These are phyloP conservation scores for Cantharis lateralis DNA, from an alignment of 2,888 invertebrate species.

Conservation along the genomic window DNA sequence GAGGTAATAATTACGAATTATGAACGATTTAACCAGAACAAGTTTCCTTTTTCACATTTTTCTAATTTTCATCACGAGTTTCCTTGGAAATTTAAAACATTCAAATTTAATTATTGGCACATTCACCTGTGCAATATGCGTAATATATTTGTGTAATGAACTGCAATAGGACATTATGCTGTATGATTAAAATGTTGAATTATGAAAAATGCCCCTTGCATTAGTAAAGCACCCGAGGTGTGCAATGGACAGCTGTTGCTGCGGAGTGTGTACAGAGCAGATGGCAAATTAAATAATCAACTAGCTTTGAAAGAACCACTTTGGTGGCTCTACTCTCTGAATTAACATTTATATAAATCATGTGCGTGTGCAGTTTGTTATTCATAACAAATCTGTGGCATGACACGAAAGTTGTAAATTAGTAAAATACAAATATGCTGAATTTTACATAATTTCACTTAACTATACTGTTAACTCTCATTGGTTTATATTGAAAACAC, in stretches of 20 bases:
- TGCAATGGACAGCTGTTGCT: constrained; percentile 29
- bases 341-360: constrained; percentile 37
- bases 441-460: background rate
- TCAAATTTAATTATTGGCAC: background rate
- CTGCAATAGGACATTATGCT: constrained; percentile 8
- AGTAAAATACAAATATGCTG: background rate
- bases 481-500: background rate
- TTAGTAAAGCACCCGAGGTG: constrained; percentile 23
- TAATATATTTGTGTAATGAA: background rate
- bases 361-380: constrained; percentile 28
- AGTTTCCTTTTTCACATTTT: background rate
- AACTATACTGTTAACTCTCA: background rate
- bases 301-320: constrained; percentile 34
- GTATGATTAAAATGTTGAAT: constrained; percentile 26
- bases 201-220: constrained; percentile 25
- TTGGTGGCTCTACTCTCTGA: constrained; percentile 28
- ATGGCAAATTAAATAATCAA: constrained; percentile 38
- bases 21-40: background rate
- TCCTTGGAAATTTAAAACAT: background rate
- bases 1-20: background rate
- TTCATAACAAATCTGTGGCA: constrained; percentile 11
- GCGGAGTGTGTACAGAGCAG: constrained; percentile 33
- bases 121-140: background rate
- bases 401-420: background rate
- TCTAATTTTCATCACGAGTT: background rate